Evolutionary conservation across 2,113 vertebrate species (phyloP), one percentile per base, ranked within the genome.

Genomic region (Etia nguti): DNA sequence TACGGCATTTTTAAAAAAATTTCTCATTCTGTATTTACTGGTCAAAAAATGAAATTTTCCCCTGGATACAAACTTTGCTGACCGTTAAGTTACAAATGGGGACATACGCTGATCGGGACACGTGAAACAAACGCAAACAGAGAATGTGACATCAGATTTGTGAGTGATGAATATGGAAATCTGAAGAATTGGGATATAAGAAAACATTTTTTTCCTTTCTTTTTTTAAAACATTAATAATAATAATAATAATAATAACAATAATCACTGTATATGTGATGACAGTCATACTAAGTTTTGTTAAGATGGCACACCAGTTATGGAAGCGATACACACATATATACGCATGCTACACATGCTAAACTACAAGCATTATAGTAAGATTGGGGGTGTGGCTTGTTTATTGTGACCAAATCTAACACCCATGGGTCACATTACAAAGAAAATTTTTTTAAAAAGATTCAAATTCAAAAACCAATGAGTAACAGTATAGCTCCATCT

Each of bases 151-250:
- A 22, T 68, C 34, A 38, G 10, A 68, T 22, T 38, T 38, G 1
- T 0, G 1, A 38, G 34, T 65, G 18, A 38, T 65, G 18, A 38
- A 65, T 65, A 38, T 5, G 60, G 6, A 65, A 65, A 13, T 65
- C 31, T 12, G 34, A 65, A 12, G 60, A 65, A 65, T 2, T 65
- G 1, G 60, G 2, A 65, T 65, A 3, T 65, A 38, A 65, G 4
- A 38, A 38, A 22, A 38, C 18, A 11, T 36, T 62, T 2, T 55
- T 62, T 62, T 34, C 2, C 59, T 36, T n/a, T 62, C 18, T 62
- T 36, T 62, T n/a, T 1, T 0, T 2, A 62, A 59, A 0, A 34
- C 11, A 11, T n/a, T n/a, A 0, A 20, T 36, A 6, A 36, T 36
- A 36, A 62, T 62, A 6, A 62, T 62, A 36, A 65, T 65, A 1